A percentile compares a stretch with the other conserved stretches of the same genome.
These are phyloP conservation scores for Galerucella calmariensis DNA, from an alignment of 2,888 invertebrate genomes.

Conservation along the genomic window DNA sequence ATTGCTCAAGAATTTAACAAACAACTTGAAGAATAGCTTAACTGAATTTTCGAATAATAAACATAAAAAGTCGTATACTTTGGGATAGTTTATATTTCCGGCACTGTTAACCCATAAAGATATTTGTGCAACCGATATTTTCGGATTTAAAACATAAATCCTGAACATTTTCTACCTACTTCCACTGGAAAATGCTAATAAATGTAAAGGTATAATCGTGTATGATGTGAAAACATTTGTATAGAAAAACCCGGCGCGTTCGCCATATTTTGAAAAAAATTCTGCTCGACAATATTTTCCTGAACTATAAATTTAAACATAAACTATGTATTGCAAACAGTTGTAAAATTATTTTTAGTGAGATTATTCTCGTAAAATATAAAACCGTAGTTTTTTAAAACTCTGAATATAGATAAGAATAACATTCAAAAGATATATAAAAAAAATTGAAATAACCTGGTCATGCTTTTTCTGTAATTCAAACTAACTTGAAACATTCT, in stretches of 20 bases:
- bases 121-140: constrained; percentile 46
- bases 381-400: too few relatives aligned
- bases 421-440: too few relatives aligned
- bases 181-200: not conserved
- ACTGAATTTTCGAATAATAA: constrained; percentile 35
- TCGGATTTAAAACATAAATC: constrained; percentile 25
- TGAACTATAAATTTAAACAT: not conserved
- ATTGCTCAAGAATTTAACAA: not conserved
- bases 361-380: not conserved
- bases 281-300: too few relatives aligned
- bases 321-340: not conserved
- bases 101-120: constrained; percentile 49
- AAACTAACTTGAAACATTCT: too few relatives aligned
- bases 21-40: constrained; percentile 1
- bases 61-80: constrained; percentile 43
- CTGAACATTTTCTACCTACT: not conserved
- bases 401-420: too few relatives aligned
- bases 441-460: too few relatives aligned
- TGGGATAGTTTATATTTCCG: constrained; percentile 48
- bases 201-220: too few relatives aligned
- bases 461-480: too few relatives aligned
- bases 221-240: too few relatives aligned
- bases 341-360: not conserved
- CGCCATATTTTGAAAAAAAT: too few relatives aligned
- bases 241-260: too few relatives aligned